Percentiles rank a stretch among this genome's conserved stretches.
phyloP scores from a whole-genome alignment of 1,140 invertebrate species.

The Saccostrea glomerata region DNA sequence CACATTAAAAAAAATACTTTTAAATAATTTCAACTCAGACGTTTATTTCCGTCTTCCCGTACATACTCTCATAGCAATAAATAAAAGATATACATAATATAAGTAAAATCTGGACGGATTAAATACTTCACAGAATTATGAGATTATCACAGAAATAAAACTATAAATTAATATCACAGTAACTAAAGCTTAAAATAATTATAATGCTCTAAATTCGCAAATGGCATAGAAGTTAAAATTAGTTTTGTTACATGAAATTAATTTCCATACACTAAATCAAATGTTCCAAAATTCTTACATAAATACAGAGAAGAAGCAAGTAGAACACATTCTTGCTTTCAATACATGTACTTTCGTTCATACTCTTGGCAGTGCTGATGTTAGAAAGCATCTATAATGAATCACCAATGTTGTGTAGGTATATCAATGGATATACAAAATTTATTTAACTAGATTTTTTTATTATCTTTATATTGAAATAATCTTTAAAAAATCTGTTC shows the following conservation, averaged over 20 bases:
- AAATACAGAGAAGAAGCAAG: no score
- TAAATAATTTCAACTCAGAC: no score
- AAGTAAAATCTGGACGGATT: not conserved
- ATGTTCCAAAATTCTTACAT: no score
- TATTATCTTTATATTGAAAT: no score
- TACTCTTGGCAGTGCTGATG: not conserved
- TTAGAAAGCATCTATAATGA: not conserved
- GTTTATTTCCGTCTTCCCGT: not conserved
- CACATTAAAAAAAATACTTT: no score
- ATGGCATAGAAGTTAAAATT: not conserved
- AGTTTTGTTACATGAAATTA: no score
- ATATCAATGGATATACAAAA: no score
- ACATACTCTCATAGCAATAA: not conserved
- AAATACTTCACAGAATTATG: not conserved
- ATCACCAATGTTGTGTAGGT: no score
- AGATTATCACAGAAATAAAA: conserved; percentile 9
- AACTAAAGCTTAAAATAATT: not conserved
- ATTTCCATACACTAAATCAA: no score
- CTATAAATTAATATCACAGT: not conserved
- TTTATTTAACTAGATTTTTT: no score
- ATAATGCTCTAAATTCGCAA: not conserved
- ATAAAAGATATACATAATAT: not conserved
- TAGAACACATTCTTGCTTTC: no score
- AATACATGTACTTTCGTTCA: not conserved
- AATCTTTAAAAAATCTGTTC: no score